These are phyloP conservation scores for Drosophila monieri DNA, from an alignment of 2,888 invertebrate genomes.

Conservation along the genomic window DNA sequence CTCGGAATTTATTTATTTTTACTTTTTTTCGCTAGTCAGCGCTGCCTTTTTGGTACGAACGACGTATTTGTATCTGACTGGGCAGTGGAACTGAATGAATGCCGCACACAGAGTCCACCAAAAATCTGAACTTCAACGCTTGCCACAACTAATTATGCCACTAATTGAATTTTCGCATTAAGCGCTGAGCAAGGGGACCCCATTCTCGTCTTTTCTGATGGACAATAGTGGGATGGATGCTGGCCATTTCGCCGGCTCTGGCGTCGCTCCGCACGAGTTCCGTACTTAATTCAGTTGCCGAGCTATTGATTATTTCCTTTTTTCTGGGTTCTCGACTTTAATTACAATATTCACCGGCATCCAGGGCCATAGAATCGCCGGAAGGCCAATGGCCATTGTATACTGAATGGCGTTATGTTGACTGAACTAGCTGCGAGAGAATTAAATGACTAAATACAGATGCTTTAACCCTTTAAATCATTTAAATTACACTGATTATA, in stretches of 20 bases:
- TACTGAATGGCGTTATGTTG: conserved; percentile 11
- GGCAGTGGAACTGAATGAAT: conserved; percentile 37
- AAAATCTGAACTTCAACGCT: conserved; percentile 78
- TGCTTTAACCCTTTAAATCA: conserved; percentile 1
- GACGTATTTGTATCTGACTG: conserved; percentile 6
- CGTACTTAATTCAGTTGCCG: conserved; percentile 68
- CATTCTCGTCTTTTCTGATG: conserved; percentile 11
- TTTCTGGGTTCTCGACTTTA: conserved; percentile 36
- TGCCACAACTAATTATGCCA: conserved; percentile 82
- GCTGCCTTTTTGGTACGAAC: conserved; percentile 9
- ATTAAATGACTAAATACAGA: conserved; percentile 16
- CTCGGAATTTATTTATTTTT: conserved; percentile 7
- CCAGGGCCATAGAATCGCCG: background rate
- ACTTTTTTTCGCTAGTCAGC: conserved; percentile 15
- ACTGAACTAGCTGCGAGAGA: conserved; percentile 18
- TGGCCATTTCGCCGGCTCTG: conserved; percentile 30
- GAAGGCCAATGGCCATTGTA: conserved; percentile 21
- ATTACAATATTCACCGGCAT: conserved; percentile 45
- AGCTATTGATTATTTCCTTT: conserved; percentile 63
- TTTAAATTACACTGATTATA: background rate
- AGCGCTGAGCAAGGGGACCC: conserved; percentile 57
- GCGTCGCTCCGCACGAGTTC: conserved; percentile 60
- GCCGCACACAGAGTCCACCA: conserved; percentile 39
- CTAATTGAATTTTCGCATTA: conserved; percentile 82
- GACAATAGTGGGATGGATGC: conserved; percentile 32